Evolutionary conservation across 1,140 invertebrate genomes (phyloP), one percentile per base, ranked within the genome.

Genomic region (Cotesia typhae): DNA sequence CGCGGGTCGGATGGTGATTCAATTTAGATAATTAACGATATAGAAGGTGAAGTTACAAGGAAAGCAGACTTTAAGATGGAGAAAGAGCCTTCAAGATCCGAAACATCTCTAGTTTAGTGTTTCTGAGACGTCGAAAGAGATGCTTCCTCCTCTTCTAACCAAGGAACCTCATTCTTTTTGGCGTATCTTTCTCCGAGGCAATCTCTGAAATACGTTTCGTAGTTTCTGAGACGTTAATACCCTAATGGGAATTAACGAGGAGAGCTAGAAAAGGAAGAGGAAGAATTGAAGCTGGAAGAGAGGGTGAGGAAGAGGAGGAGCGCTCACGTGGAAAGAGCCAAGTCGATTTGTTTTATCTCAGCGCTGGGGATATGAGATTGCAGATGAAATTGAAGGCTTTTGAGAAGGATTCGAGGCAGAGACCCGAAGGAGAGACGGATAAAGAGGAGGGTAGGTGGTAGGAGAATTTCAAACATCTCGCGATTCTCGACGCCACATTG

Each of bases 11-110:
- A 67, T 67, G 70, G 73, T 38, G 68, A 67, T 79, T 79, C 78
- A 78, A 79, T 79, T 79, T 78, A 77, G 78, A 79, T 79, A 79
- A 79, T 79, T 78, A 79, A 79, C 78, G 75, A 79, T 77, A 77
- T 75, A 73, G 72, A 70, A 69, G 52, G 55, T 41, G 66, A 70
- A 64, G 47, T 53, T 71, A 35, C n/a, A 52, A 71, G 74, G 28
- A 28, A 73, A 38, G 20, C 17, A 70, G 61, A 70, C 38, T 17
- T 9, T n/a, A 66, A 66, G 14, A 17, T 12, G 17, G 17, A 59
- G 17, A 28, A 20, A 59, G 20, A 59, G 57, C 17, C 14, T 4
- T 4, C 9, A 36, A 63, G 59, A 63, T 47, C 41, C 41, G 9
- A 41, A 4, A 41, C 38, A 47, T 47, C 41, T 10, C 6, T 10